These are phyloP conservation scores for Xyliphius kryptos DNA, from an alignment of 2,113 vertebrate species.

Conservation along the genomic window DNA sequence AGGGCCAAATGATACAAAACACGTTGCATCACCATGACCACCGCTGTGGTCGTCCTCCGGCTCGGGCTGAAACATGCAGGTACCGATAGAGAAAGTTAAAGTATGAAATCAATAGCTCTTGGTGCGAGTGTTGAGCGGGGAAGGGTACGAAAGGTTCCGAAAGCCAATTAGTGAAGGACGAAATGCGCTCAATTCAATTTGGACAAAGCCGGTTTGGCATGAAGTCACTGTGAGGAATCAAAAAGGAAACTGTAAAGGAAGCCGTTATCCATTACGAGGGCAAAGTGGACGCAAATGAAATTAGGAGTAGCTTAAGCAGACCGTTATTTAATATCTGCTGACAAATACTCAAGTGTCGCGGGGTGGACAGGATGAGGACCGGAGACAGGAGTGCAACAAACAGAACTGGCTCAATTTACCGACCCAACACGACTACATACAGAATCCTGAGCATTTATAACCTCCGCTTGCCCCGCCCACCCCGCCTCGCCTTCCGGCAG, in stretches of 20 bases:
- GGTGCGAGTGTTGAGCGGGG: too few species aligned
- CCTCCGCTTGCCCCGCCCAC: too few species aligned
- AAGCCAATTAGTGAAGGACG: not conserved
- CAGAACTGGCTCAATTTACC: too few species aligned
- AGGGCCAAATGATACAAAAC: conserved; percentile 3
- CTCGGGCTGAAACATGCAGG: too few species aligned
- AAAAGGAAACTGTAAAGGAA: conserved; percentile 20
- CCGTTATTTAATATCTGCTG: conserved; percentile 1
- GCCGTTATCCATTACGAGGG: conserved; percentile 11
- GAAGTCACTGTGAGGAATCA: not conserved
- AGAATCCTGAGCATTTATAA: too few species aligned
- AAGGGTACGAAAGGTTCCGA: not conserved
- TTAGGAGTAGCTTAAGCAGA: not conserved
- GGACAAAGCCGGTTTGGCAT: not conserved
- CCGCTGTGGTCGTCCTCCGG: too few species aligned
- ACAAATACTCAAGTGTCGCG: conserved; percentile 9
- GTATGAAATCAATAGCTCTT: too few species aligned
- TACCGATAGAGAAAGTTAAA: too few species aligned
- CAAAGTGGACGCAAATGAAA: not conserved
- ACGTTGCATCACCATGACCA: not conserved
- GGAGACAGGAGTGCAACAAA: too few species aligned
- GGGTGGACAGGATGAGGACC: too few species aligned
- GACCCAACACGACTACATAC: too few species aligned
- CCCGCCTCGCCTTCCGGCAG: too few species aligned
- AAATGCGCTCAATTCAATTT: not conserved